These are phyloP conservation scores for Camarhynchus parvulus DNA, from an alignment of 2,113 vertebrate genomes.

Conservation along the genomic window DNA sequence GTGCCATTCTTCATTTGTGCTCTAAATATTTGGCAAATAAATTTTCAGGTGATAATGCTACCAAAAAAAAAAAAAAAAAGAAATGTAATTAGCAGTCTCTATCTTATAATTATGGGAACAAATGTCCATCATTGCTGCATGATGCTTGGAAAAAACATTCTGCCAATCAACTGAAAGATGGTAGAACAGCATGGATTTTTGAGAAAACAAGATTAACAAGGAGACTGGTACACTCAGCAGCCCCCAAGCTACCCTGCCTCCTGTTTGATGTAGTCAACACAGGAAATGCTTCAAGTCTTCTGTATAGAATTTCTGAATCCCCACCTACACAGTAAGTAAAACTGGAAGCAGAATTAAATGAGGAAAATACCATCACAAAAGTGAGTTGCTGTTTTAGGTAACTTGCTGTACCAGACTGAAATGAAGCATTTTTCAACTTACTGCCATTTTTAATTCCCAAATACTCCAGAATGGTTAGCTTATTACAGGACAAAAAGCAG, in stretches of 20 bases:
- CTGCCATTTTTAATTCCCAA: background rate
- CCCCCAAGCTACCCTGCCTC: background rate
- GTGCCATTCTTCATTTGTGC: background rate
- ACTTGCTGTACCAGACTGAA: background rate
- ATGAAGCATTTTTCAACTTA: background rate
- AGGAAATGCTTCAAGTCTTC: background rate
- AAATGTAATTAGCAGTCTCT: background rate
- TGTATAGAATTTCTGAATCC: background rate
- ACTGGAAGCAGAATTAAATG: background rate
- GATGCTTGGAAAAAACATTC: background rate
- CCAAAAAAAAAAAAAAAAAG: background rate
- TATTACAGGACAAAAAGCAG: background rate
- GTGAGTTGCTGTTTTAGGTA: background rate
- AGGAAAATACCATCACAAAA: background rate
- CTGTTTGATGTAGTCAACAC: background rate
- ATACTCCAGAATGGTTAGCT: background rate
- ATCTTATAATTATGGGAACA: background rate
- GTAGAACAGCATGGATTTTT: background rate
- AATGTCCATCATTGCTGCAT: background rate
- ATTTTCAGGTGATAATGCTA: background rate
- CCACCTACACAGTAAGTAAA: background rate
- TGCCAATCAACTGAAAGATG: background rate
- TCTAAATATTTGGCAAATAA: background rate
- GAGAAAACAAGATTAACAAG: background rate
- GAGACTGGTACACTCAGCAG: background rate